These are phyloP conservation scores for Archips crataeganus DNA, from an alignment of 2,888 invertebrate species.

Conservation along the genomic window DNA sequence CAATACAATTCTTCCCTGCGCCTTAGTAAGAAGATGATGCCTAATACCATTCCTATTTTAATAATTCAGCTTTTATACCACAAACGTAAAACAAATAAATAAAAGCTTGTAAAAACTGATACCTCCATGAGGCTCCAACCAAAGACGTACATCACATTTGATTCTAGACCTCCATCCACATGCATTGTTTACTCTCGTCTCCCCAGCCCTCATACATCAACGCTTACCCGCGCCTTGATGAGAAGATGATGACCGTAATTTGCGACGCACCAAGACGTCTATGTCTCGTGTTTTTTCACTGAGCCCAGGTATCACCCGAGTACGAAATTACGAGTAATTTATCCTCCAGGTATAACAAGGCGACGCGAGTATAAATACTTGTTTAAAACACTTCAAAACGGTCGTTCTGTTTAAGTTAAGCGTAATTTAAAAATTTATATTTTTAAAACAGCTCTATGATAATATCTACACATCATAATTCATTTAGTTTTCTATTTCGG, in stretches of 20 bases:
- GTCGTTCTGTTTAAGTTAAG: conserved; percentile 4
- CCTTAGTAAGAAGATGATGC: no score
- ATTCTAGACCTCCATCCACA: conserved; percentile 22
- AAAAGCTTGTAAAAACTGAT: no score
- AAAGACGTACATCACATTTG: not conserved
- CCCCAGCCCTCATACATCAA: conserved; percentile 80
- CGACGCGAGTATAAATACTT: conserved; percentile 49
- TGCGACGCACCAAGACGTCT: conserved; percentile 86
- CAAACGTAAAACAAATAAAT: not conserved
- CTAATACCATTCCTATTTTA: not conserved
- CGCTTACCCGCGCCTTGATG: conserved; percentile 83
- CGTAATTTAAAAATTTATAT: not conserved
- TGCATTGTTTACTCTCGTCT: conserved; percentile 51
- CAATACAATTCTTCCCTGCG: no score
- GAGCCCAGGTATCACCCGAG: conserved; percentile 83
- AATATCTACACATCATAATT: not conserved
- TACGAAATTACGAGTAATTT: conserved; percentile 85
- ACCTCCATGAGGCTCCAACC: conserved; percentile 17
- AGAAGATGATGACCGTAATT: conserved; percentile 86
- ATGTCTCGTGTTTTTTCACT: conserved; percentile 85
- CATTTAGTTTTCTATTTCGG: not conserved
- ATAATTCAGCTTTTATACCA: no score
- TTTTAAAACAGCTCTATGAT: not conserved
- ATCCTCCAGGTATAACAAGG: conserved; percentile 72
- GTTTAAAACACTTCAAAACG: conserved; percentile 40